Percentiles rank a stretch among this genome's conserved stretches.
phyloP scores from a whole-genome alignment of 2,113 vertebrate genomes.

The Malaclemys terrapin region DNA sequence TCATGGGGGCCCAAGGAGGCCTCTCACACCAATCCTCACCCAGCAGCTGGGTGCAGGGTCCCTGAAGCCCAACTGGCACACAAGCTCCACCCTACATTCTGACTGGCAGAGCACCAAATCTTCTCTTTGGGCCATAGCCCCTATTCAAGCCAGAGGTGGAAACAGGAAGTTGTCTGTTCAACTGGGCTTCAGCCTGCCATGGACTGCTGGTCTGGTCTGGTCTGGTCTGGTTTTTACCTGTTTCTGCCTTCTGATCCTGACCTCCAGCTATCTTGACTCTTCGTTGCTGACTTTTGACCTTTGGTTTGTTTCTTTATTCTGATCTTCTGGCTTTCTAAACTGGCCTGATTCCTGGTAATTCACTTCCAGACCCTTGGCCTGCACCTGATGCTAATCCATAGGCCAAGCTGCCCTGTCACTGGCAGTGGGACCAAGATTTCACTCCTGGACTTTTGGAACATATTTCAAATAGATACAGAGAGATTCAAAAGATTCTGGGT shows the following conservation, averaged over 20 bases:
- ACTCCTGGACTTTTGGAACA: neutral
- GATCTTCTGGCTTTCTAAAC: neutral
- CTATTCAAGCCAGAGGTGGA: neutral
- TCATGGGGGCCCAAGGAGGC: neutral
- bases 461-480: fast-evolving
- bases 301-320: neutral
- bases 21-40: neutral
- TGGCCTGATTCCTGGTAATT: neutral
- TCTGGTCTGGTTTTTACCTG: neutral
- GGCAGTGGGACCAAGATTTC: neutral
- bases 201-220: neutral
- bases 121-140: neutral
- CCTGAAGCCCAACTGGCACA: neutral
- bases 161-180: neutral
- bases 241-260: neutral
- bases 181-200: neutral
- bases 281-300: neutral
- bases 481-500: neutral
- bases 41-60: neutral
- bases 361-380: neutral
- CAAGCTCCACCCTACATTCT: neutral
- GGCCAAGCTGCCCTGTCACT: neutral
- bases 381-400: neutral
- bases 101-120: neutral
- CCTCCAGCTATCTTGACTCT: neutral